A percentile compares a stretch with the other conserved stretches of the same genome.
phyloP scores from a whole-genome alignment of 2,797 vertebrate species.

The Artibeus lituratus region DNA sequence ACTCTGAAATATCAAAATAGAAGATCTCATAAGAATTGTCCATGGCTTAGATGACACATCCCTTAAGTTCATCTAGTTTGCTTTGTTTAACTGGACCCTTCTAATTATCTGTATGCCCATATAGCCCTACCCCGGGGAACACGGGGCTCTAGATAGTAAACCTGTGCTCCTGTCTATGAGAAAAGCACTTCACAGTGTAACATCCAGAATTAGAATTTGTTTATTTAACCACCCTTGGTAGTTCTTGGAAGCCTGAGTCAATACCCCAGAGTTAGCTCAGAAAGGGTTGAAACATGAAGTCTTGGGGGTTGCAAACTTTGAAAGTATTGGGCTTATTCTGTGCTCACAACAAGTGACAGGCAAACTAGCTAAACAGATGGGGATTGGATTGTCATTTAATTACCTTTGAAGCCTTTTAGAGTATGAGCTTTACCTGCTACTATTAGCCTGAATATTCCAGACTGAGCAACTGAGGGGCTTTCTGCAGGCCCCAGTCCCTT shows the following conservation, averaged over 20 bases:
- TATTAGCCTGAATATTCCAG: neutral
- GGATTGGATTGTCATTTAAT: neutral
- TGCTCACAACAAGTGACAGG: neutral
- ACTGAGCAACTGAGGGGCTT: neutral
- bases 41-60: neutral
- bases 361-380: neutral
- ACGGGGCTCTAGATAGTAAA: neutral
- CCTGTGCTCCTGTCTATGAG: neutral
- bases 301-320: neutral
- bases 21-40: neutral
- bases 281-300: neutral
- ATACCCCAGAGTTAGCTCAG: neutral
- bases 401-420: neutral
- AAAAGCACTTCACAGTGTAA: neutral
- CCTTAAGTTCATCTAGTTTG: neutral
- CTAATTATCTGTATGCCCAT: neutral
- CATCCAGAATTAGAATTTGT: neutral
- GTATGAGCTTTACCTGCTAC: neutral
- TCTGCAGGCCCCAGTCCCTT: neutral
- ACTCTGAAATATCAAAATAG: neutral
- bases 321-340: neutral
- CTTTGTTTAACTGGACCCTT: neutral
- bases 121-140: neutral
- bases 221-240: neutral
- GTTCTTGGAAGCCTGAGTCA: neutral